Conservation (phyloP, 2,888 invertebrate species). For the Dromius quadrimaculatus region DNA sequence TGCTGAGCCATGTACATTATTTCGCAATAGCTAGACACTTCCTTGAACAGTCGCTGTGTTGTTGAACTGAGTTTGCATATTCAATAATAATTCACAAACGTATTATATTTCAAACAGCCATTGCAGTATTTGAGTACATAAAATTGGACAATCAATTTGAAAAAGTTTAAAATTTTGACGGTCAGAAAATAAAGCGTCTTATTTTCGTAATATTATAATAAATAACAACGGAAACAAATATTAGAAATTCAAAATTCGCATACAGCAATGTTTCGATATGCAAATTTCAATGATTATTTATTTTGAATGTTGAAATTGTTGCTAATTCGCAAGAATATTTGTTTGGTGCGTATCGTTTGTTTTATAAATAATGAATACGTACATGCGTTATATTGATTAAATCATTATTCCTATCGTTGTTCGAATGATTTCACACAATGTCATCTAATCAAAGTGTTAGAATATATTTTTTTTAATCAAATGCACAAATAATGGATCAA, state of each 20-base stretch:
- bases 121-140: no score
- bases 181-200: no score
- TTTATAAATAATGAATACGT: constrained; percentile 15
- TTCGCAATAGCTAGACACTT: constrained; percentile 19
- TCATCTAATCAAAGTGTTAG: no score
- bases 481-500: no score
- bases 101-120: constrained; percentile 15
- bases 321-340: constrained; percentile 6
- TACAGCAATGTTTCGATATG: constrained; percentile 3
- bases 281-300: constrained; percentile 1
- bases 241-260: no score
- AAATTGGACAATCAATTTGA: no score
- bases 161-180: no score
- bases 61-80: background rate
- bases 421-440: no score
- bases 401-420: no score
- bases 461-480: no score
- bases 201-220: no score
- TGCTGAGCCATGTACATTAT: constrained; percentile 20
- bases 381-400: constrained; percentile 12
- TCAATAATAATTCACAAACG: constrained; percentile 7
- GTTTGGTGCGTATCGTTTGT: constrained; percentile 12
- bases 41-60: constrained; percentile 16
- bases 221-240: no score
- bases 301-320: constrained; percentile 10